Evolutionary conservation across 2,888 invertebrate genomes (phyloP), one percentile per base, ranked within the genome.

Genomic region (Agapostemon virescens): DNA sequence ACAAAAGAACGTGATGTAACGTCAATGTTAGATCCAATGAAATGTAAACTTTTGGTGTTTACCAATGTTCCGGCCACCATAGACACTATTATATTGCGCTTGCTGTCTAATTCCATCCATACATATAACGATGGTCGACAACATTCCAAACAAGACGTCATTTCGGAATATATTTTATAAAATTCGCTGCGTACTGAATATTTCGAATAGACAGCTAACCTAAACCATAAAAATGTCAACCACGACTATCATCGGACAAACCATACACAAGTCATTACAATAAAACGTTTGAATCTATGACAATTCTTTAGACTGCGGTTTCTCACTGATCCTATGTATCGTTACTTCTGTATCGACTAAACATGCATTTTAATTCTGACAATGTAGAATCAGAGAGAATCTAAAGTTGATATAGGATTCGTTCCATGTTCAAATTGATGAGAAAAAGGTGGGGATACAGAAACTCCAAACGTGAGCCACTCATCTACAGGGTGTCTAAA

Each of bases 1-100:
- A 69, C 49, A 49, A 42, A 11, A 36, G 13, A 61, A 49, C 13
- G 17, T 15, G 1, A 33, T 58, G 5, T 69, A 33, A 23, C 36
- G 49, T 55, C 58, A 72, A 1, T 66, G 45, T 70, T 67, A 55
- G 5, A 17, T 67, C 26, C 33, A 33, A 6, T 68, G 11, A 40
- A 76, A 11, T 70, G 11, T 40, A 77, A 68, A 73, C 49, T 72
- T n/a, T 30, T 11, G 40, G 11, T 81, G 93, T 94, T 93, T 94
- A 98, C 98, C 95, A 99, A 93, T 85, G 96, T 93, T 85, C 98
- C 98, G 82, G 99, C 95, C 63, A 96, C 92, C 88, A 98, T 95
- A 2, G 99, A 96, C 6, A 97, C 96, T 76, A 98, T 93, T 58
- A 97, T 95, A 93, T 99, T 99, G 87, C 98, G 94, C 90, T 96